Evolutionary conservation across 2,888 invertebrate genomes (phyloP).

Genomic region (Fragum sueziense): DNA sequence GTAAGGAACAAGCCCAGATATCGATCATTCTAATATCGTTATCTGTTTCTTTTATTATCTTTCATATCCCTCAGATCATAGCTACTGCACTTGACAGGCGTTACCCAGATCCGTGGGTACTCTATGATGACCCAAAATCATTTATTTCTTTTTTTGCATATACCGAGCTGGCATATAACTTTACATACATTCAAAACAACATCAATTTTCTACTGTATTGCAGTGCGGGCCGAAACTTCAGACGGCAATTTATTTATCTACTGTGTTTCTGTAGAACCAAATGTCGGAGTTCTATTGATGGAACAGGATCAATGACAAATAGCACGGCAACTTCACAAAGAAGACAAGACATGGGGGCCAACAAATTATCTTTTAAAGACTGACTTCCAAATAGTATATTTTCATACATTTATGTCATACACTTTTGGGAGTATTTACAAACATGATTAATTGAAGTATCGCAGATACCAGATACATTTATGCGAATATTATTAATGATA

Average conservation of each 20-base stretch:
- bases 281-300: not conserved
- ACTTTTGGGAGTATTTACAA: no score
- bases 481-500: no score
- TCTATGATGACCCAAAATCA: not conserved
- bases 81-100: not conserved
- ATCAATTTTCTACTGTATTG: slow-evolving; percentile 19
- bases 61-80: slow-evolving; percentile 10
- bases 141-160: not conserved
- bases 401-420: no score
- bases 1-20: not conserved
- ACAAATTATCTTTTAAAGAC: no score
- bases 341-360: no score
- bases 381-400: no score
- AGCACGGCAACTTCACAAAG: no score
- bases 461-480: no score
- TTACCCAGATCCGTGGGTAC: not conserved
- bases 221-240: slow-evolving; percentile 8
- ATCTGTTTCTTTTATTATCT: slow-evolving; percentile 1
- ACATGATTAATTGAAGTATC: no score
- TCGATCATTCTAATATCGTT: slow-evolving; percentile 8
- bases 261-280: slow-evolving; percentile 12
- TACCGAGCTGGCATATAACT: not conserved
- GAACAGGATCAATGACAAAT: no score
- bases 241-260: not conserved
- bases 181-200: slow-evolving; percentile 4